Conservation (phyloP, 2,113 vertebrate species). For the Tricholaema leucomelas region DNA sequence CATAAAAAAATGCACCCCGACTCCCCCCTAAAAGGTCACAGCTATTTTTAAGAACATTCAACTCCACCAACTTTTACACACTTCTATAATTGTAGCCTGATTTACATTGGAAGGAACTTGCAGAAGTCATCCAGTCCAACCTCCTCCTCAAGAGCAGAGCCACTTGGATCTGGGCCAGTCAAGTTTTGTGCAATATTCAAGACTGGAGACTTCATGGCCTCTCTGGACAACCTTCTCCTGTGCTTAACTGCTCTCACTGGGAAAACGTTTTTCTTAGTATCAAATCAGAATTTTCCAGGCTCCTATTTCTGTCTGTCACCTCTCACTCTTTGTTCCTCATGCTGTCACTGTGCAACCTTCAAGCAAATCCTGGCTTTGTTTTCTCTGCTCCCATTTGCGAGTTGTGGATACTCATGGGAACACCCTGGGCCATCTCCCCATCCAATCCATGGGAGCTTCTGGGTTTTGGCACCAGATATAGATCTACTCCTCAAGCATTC, state of each 20-base stretch:
- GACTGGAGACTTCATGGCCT: background rate
- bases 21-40: background rate
- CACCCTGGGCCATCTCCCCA: background rate
- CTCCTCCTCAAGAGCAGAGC: background rate
- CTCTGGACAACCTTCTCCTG: background rate
- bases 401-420: background rate
- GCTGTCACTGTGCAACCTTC: background rate
- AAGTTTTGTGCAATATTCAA: background rate
- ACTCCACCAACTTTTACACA: background rate
- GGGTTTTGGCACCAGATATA: background rate
- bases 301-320: background rate
- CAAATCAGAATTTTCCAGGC: background rate
- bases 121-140: background rate
- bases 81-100: background rate
- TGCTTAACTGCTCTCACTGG: background rate
- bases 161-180: background rate
- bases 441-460: background rate
- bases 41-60: constrained; percentile 26
- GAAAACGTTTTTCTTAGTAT: background rate
- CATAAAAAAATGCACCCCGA: background rate
- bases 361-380: background rate
- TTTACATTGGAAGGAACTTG: background rate
- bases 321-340: background rate
- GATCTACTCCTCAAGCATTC: background rate
- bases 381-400: background rate